A percentile compares a stretch with the other conserved stretches of the same genome.
Evolutionary conservation across 2,113 vertebrate species (phyloP).

Genomic region (Tricholaema leucomelas): DNA sequence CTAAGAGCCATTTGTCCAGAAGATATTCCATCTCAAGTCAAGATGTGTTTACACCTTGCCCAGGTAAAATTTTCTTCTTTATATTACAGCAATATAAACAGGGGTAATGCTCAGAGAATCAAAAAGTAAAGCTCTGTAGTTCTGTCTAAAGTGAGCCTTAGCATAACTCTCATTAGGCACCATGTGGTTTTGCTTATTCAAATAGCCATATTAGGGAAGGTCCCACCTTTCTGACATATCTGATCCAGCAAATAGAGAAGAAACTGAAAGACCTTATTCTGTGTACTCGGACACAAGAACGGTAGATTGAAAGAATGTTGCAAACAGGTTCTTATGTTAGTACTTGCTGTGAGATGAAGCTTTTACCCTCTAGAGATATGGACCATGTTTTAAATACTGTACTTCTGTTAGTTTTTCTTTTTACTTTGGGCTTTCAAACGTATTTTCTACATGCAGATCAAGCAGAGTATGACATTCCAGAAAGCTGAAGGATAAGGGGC

Average conservation of each 20-base stretch:
- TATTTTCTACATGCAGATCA: not conserved
- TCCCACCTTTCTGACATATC: not conserved
- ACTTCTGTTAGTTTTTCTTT: not conserved
- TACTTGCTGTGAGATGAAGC: not conserved
- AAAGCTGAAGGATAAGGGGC: not conserved
- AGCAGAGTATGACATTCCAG: not conserved
- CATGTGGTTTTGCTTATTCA: not conserved
- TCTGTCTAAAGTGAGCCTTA: not conserved
- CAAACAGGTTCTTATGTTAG: not conserved
- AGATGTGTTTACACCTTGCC: not conserved
- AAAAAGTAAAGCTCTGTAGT: not conserved
- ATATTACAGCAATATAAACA: not conserved
- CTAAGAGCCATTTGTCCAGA: not conserved
- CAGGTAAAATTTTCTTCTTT: not conserved
- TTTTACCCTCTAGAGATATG: not conserved
- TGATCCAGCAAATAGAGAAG: not conserved
- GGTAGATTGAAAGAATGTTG: not conserved
- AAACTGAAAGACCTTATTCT: not conserved
- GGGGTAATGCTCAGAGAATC: not conserved
- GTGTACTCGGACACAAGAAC: not conserved
- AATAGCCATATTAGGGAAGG: not conserved
- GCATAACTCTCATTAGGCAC: not conserved
- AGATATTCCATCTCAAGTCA: not conserved
- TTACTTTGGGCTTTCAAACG: not conserved
- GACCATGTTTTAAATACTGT: not conserved